These are phyloP conservation scores for Tetheella fluctuosa DNA, from an alignment of 2,888 invertebrate genomes.

Conservation along the genomic window DNA sequence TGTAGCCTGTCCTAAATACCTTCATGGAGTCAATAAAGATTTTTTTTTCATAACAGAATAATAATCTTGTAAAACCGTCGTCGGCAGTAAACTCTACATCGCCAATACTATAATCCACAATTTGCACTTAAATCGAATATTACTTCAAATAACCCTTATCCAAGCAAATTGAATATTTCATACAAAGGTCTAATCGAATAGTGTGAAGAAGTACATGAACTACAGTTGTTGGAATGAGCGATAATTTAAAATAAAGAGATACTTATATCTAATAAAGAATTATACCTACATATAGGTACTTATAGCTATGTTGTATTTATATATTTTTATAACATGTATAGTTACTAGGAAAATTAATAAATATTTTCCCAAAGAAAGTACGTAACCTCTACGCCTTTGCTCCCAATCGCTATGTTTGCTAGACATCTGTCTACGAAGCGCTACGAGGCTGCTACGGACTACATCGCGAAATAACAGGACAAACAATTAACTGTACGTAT, in stretches of 20 bases:
- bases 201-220: no score
- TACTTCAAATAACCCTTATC: not conserved
- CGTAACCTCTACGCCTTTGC: constrained; percentile 9
- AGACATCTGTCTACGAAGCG: constrained; percentile 34
- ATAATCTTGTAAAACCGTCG: not conserved
- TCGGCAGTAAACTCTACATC: not conserved
- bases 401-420: constrained; percentile 16
- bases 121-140: constrained; percentile 2
- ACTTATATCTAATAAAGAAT: no score
- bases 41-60: no score
- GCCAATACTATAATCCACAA: not conserved
- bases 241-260: not conserved
- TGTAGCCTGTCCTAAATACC: not conserved
- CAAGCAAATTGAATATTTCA: not conserved
- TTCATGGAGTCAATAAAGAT: no score
- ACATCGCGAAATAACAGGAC: constrained; percentile 6
- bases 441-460: constrained; percentile 30
- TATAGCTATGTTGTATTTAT: not conserved
- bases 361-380: not conserved
- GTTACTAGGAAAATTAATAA: not conserved
- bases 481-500: not conserved
- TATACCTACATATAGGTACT: not conserved
- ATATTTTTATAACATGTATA: not conserved
- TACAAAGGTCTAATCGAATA: not conserved
- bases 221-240: not conserved